phyloP scores from a whole-genome alignment of 2,797 vertebrate genomes.

The Sciurus vulgaris region DNA sequence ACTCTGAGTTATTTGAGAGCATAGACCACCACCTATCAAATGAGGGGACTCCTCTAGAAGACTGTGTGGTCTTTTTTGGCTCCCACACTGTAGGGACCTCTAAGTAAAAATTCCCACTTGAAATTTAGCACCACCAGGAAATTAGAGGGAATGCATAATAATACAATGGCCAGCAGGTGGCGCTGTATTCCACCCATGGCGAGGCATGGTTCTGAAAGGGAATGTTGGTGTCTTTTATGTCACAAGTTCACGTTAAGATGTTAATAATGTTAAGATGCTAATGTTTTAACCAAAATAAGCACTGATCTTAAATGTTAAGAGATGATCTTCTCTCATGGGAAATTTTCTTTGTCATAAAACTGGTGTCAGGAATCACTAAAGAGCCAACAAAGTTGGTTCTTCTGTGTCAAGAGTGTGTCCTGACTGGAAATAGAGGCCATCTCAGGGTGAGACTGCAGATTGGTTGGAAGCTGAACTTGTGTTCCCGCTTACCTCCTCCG shows the following conservation, averaged over 20 bases:
- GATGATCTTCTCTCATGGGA: background rate
- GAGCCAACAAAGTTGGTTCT: background rate
- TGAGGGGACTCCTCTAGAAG: background rate
- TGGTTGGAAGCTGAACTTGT: background rate
- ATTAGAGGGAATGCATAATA: background rate
- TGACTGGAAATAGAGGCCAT: background rate
- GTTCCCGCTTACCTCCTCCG: background rate
- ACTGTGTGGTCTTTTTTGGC: background rate
- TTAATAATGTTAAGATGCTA: constrained; percentile 59
- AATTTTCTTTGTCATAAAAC: constrained; percentile 59
- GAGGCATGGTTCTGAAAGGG: background rate
- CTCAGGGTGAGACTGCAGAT: background rate
- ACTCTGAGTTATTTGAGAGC: background rate
- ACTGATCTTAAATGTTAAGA: constrained; percentile 57
- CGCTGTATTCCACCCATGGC: background rate
- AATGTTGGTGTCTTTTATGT: constrained; percentile 43
- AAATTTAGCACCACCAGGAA: background rate
- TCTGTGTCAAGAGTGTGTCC: constrained; percentile 10
- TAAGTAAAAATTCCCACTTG: background rate
- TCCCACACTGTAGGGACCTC: background rate
- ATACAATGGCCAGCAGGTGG: constrained; percentile 53
- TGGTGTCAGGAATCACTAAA: background rate
- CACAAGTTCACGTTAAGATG: constrained; percentile 15
- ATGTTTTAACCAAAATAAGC: constrained; percentile 64
- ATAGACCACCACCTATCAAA: background rate